Evolutionary conservation across 2,113 vertebrate genomes (phyloP), one percentile per base, ranked within the genome.

Genomic region (Mohoua ochrocephala): DNA sequence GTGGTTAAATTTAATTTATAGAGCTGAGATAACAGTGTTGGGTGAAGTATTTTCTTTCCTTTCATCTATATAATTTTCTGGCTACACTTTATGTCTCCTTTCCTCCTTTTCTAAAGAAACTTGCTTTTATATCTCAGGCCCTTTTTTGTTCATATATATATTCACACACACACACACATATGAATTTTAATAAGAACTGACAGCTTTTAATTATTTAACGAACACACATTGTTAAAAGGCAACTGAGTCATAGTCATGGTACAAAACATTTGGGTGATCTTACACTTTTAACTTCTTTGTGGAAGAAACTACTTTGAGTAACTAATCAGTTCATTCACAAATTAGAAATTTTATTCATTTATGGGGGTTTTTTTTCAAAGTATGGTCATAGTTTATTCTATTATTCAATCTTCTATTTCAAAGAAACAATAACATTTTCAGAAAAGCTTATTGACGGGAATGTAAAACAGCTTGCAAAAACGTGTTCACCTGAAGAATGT

Each of bases 281-380:
- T 78, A 53, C 10, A 31, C 19, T 84, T 88, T 20, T 41, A 75
- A 15, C 22, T 52, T 60, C 22, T 64, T 70, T 60, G 27, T 63
- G 44, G 50, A 63, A 31, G n/a, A n/a, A n/a, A n/a, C n/a, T n/a
- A n/a, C n/a, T n/a, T 37, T 79, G 37, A 83, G 10, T 50, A 75
- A 41, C 15, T 64, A n/a, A 41, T 50, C 26, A 33, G 4, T 63
- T 81, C 15, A 76, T 91, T 84, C 35, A 70, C 6, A 63, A 79
- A 60, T 80, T 63, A 70, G 31, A 70, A 63, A 74, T 41, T 67
- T n/a, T 73, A 30, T 3, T 12, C 2, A 26, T 45, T 70, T 67
- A n/a, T 54, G 18, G 7, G 0, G 2, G 5, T 21, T 74, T 45
- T 19, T 63, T 87, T 23, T 27, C 2, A 2, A 24, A 59, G 2